Evolutionary conservation across 2,888 invertebrate genomes (phyloP).

Genomic region (Andrena bicolor): DNA sequence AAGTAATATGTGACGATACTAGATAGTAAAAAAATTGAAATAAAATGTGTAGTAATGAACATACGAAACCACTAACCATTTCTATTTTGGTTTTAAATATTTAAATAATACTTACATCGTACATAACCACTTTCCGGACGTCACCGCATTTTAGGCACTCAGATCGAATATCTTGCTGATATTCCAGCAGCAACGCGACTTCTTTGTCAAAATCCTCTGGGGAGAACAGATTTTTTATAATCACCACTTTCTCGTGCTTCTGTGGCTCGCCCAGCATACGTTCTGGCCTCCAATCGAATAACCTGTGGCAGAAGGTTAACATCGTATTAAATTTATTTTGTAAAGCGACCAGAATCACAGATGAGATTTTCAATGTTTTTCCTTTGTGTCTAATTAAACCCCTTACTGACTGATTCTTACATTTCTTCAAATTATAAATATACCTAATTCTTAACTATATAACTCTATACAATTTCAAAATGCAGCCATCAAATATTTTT

Average conservation of each 20-base stretch:
- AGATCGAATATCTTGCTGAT: constrained; percentile 95
- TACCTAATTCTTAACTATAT: no score
- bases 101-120: constrained; percentile 89
- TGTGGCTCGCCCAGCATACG: constrained; percentile 93
- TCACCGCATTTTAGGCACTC: constrained; percentile 96
- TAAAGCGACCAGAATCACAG: background rate
- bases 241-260: constrained; percentile 95
- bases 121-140: constrained; percentile 95
- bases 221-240: constrained; percentile 97
- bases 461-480: no score
- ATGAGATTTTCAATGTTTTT: background rate
- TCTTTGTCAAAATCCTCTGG: constrained; percentile 95
- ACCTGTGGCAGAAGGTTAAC: constrained; percentile 84
- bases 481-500: no score
- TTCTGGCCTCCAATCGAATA: constrained; percentile 99
- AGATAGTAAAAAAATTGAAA: background rate
- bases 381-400: no score
- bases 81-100: background rate
- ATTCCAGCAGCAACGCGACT: constrained; percentile 94
- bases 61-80: no score
- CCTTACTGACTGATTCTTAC: no score
- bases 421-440: no score
- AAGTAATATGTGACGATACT: no score
- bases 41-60: no score
- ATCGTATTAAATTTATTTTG: background rate